Percentiles rank a stretch among this genome's conserved stretches.
These are phyloP conservation scores for Ormyrus nitidulus DNA, from an alignment of 2,888 invertebrate species.

Conservation along the genomic window DNA sequence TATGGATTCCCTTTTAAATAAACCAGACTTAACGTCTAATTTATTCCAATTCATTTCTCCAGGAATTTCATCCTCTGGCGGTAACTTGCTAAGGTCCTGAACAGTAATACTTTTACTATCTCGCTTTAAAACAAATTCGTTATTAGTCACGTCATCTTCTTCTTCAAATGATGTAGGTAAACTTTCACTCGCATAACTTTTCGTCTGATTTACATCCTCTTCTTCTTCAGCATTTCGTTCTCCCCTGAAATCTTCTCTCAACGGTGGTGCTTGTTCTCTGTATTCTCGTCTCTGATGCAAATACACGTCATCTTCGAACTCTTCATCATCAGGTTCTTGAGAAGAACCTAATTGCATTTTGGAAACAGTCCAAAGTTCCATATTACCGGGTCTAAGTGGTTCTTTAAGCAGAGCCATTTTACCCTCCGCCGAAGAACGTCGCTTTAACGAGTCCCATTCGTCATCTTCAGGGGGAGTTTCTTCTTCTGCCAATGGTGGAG, in stretches of 20 bases:
- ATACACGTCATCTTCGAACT: constrained; percentile 52
- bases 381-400: constrained; percentile 64
- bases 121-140: constrained; percentile 66
- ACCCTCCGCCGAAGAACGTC: constrained; percentile 73
- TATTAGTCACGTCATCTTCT: constrained; percentile 62
- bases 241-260: constrained; percentile 62
- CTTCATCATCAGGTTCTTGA: constrained; percentile 67
- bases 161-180: constrained; percentile 66
- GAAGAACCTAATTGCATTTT: constrained; percentile 69
- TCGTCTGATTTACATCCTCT: constrained; percentile 58
- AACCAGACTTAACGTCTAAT: constrained; percentile 60
- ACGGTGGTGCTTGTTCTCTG: constrained; percentile 63
- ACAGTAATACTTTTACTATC: constrained; percentile 67
- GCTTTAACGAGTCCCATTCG: constrained; percentile 63
- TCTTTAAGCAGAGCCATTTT: constrained; percentile 71
- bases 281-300: constrained; percentile 62
- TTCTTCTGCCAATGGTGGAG: constrained; percentile 51
- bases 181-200: constrained; percentile 64
- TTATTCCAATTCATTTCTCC: constrained; percentile 57
- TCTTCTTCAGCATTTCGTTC: constrained; percentile 61
- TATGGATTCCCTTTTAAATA: constrained; percentile 72
- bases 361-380: constrained; percentile 72
- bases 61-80: constrained; percentile 63
- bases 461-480: constrained; percentile 60
- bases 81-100: constrained; percentile 68